Evolutionary conservation across 1,140 invertebrate genomes (phyloP).

Genomic region (Helicorthomorpha holstii): DNA sequence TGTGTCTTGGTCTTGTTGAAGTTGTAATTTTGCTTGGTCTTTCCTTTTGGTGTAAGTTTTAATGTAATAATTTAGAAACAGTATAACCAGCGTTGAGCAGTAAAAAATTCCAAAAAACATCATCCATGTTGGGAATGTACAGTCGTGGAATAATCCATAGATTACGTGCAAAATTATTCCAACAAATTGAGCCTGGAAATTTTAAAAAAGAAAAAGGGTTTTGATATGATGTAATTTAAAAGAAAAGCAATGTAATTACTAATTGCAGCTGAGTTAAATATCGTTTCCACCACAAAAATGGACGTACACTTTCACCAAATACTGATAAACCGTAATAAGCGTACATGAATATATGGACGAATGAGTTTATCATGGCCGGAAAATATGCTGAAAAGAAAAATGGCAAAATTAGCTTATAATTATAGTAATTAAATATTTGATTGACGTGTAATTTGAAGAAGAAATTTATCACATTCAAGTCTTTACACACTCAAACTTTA

Average conservation of each 20-base stretch:
- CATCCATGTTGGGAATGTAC: neutral
- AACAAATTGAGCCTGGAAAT: neutral
- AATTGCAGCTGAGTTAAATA: conserved; percentile 38
- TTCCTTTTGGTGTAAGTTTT: neutral
- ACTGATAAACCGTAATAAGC: conserved; percentile 35
- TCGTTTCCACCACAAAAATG: conserved; percentile 40
- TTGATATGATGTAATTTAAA: neutral
- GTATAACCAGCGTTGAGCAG: neutral
- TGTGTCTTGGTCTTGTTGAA: no score
- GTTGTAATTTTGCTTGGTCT: no score
- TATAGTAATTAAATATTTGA: no score
- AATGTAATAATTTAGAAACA: neutral
- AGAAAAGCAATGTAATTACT: conserved; percentile 17
- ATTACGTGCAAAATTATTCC: neutral
- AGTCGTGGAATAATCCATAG: neutral
- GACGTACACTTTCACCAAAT: conserved; percentile 32
- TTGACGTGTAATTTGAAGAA: neutral
- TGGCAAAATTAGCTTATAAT: conserved; percentile 1
- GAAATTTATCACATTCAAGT: neutral
- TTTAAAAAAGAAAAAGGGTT: neutral
- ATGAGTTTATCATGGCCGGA: conserved; percentile 31
- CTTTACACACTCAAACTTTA: neutral
- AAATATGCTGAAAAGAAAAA: conserved; percentile 12
- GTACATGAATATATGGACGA: conserved; percentile 42
- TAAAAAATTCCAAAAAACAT: neutral